Conservation (phyloP, 2,113 vertebrate species). For the Sterrhoptilus dennistouni region DNA sequence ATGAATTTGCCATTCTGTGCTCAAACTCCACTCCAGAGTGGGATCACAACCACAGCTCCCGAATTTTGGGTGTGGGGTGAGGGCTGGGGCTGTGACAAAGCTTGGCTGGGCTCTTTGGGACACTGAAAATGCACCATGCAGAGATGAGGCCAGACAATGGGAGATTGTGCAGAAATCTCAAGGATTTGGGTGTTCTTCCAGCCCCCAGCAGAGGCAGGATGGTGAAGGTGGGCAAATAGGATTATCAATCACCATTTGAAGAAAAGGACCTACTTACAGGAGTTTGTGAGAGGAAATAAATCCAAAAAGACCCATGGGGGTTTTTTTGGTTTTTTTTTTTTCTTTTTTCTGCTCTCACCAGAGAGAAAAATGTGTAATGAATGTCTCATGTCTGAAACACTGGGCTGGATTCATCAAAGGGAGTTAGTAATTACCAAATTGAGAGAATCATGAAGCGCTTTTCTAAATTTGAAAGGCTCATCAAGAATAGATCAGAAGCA, state of each 20-base stretch:
- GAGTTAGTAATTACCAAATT: slow-evolving; percentile 67
- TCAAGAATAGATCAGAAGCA: slow-evolving; percentile 71
- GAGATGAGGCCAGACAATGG: not conserved
- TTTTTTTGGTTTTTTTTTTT: slow-evolving; percentile 13
- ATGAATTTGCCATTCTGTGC: not conserved
- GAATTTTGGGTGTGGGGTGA: no score
- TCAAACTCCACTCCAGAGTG: fast-evolving
- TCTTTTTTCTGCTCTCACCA: slow-evolving; percentile 1
- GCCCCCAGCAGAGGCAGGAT: not conserved
- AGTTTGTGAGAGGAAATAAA: slow-evolving; percentile 50
- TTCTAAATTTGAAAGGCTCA: slow-evolving; percentile 72
- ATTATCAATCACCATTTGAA: not conserved
- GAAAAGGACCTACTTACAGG: not conserved
- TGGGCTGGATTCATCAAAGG: slow-evolving; percentile 62
- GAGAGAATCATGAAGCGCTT: slow-evolving; percentile 68
- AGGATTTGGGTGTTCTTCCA: not conserved
- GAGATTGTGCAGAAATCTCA: not conserved
- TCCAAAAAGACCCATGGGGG: slow-evolving; percentile 1
- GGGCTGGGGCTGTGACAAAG: fast-evolving
- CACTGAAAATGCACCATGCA: fast-evolving
- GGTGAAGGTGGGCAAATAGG: not conserved
- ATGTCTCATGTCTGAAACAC: slow-evolving; percentile 57
- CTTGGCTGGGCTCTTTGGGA: not conserved
- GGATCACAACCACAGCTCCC: not conserved
- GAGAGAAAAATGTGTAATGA: slow-evolving; percentile 55